A percentile compares a stretch with the other conserved stretches of the same genome.
These are phyloP conservation scores for Podargus strigoides DNA, from an alignment of 2,797 vertebrate species.

Conservation along the genomic window DNA sequence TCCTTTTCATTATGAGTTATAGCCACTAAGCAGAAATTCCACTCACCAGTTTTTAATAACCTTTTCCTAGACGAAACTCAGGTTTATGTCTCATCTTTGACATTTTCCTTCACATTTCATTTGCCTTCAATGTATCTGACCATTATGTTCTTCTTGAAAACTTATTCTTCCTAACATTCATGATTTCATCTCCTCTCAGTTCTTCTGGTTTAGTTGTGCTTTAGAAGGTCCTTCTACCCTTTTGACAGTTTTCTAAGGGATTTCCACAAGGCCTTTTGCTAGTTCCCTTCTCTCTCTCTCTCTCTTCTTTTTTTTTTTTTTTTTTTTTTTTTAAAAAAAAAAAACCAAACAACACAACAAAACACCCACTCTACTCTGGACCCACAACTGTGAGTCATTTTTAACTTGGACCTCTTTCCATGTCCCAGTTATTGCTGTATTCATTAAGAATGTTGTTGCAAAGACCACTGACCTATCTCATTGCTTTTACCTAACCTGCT, in stretches of 20 bases:
- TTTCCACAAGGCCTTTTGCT: background rate
- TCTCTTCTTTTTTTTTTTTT: background rate
- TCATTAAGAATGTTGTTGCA: conserved; percentile 11
- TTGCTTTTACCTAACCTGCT: conserved; percentile 29
- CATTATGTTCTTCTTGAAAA: conserved; percentile 18
- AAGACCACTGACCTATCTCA: conserved; percentile 24
- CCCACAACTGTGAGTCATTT: background rate
- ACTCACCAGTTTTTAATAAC: background rate
- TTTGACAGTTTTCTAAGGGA: background rate
- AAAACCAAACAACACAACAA: too few relatives aligned
- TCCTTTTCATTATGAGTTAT: background rate
- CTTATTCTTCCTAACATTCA: conserved; percentile 5
- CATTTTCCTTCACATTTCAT: conserved; percentile 42
- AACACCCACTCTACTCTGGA: background rate
- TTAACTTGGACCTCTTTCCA: background rate
- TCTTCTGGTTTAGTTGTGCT: conserved; percentile 8
- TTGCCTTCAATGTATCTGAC: background rate
- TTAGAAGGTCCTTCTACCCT: background rate
- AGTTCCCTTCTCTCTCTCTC: background rate
- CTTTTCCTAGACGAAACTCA: background rate
- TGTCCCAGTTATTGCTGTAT: background rate
- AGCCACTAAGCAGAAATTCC: background rate
- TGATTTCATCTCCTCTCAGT: background rate
- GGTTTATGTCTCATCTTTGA: background rate
- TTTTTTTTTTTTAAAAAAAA: background rate